Evolutionary conservation across 2,888 invertebrate genomes (phyloP), one percentile per base, ranked within the genome.

Genomic region (Pachycephus smyrnensis): DNA sequence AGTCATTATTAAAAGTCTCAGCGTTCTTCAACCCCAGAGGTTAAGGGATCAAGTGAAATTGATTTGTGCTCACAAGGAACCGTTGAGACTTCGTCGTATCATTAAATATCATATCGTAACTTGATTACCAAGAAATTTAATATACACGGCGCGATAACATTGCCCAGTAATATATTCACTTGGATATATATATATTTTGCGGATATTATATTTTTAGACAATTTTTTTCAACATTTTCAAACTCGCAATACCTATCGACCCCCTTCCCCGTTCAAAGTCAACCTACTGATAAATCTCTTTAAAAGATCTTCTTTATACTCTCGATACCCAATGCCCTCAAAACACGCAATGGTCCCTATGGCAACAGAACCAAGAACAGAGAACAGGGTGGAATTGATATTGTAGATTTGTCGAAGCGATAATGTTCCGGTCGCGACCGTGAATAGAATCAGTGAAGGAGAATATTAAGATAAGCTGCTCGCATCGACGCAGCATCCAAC

Each of bases 391-490:
- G 32, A 71, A 32, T 71, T 71, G 12, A 71, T 71, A 71, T 71
- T 71, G 71, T 71, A 71, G 71, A 71, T 71, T 71, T 71, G 32
- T 33, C 31, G 31, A 31, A 12, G 71, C 31, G 71, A 71, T 71
- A 71, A 33, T 71, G 71, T 71, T 31, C 30, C 71, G 31, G 71
- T 71, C 32, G 71, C 71, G 76, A 35, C 76, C 76, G 79, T 83
- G 83, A 84, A 84, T 82, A 78, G 83, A 82, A 84, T 84, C 83
- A 81, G 76, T 80, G 79, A 82, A 80, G 83, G 75, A 84, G 83
- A 84, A 84, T 84, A 84, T 84, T 82, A 81, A 84, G 84, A 84
- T 84, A 84, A 84, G 84, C 83, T 76, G 74, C 73, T 75, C 76
- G 69, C 73, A 37, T 69, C 76, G 74, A 33, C 73, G 74, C 69